phyloP scores from a whole-genome alignment of 2,888 invertebrate genomes.

The Drosophila algonquin region DNA sequence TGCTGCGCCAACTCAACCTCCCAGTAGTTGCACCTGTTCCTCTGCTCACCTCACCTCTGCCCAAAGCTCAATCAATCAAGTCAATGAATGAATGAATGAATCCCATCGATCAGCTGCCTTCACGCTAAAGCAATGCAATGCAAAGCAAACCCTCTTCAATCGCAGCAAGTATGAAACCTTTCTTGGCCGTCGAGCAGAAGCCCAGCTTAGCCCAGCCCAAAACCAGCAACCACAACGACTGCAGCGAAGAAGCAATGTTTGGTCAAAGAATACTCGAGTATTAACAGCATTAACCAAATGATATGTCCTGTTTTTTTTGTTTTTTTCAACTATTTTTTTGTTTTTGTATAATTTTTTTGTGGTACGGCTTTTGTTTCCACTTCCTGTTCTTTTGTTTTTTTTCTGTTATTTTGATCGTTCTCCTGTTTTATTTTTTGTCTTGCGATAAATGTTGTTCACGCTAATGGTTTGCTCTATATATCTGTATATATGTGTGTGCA shows the following conservation, averaged over 20 bases:
- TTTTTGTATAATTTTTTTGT: neutral
- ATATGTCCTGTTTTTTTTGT: neutral
- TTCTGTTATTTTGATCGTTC: constrained; percentile 26
- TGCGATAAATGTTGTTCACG: constrained; percentile 36
- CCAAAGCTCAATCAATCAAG: constrained; percentile 32
- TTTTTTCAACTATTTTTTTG: neutral
- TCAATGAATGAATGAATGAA: constrained; percentile 7
- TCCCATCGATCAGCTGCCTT: constrained; percentile 16
- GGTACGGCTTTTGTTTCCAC: neutral
- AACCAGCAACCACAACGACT: constrained; percentile 1
- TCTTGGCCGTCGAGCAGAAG: neutral
- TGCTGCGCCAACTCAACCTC: constrained; percentile 1
- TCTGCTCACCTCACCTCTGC: constrained; percentile 7
- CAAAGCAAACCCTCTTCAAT: constrained; percentile 29
- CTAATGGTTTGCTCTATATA: constrained; percentile 24
- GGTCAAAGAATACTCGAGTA: neutral
- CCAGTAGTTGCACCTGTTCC: constrained; percentile 40
- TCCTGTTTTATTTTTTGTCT: constrained; percentile 10
- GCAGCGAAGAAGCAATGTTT: constrained; percentile 7
- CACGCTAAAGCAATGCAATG: constrained; percentile 20
- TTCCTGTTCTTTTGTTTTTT: constrained; percentile 29
- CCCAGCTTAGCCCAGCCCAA: neutral
- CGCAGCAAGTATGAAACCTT: constrained; percentile 44
- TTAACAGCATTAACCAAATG: neutral
- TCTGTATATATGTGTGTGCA: constrained; percentile 31